phyloP scores from a whole-genome alignment of 2,113 vertebrate genomes.

The Oostethus manadensis region DNA sequence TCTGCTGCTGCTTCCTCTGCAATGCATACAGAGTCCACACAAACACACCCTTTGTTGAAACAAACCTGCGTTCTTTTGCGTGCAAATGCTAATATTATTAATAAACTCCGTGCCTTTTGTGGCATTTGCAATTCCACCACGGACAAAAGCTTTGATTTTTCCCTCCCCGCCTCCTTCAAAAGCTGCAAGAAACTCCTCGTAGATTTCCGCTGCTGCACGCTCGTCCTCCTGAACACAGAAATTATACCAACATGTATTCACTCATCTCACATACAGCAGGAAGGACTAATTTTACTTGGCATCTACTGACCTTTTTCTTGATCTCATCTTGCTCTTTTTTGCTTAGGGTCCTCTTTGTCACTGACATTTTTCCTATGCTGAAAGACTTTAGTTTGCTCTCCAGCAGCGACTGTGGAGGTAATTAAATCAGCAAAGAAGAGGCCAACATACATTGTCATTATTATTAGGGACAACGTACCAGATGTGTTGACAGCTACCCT shows the following conservation, averaged over 20 bases:
- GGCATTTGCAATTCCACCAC: conserved; percentile 95
- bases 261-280: neutral
- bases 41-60: neutral
- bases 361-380: conserved; percentile 96
- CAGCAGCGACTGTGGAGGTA: conserved; percentile 78
- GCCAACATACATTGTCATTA: no score
- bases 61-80: neutral
- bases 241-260: neutral
- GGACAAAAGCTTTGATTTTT: conserved; percentile 97
- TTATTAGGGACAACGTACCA: no score
- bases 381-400: conserved; percentile 96
- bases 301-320: conserved; percentile 88
- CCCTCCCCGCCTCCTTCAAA: conserved; percentile 96
- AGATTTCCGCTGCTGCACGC: conserved; percentile 96
- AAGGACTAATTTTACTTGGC: neutral
- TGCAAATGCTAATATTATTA: neutral
- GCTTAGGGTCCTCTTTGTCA: conserved; percentile 91
- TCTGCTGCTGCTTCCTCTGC: conserved; percentile 86
- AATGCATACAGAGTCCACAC: conserved; percentile 13
- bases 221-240: conserved; percentile 86
- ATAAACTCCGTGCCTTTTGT: conserved; percentile 78
- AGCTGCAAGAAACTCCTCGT: conserved; percentile 97
- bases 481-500: neutral
- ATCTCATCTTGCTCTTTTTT: conserved; percentile 97
- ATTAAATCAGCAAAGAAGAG: conserved; percentile 9